A percentile compares a stretch with the other conserved stretches of the same genome.
Conservation (phyloP, 2,113 vertebrate genomes). For the Pandion haliaetus region DNA sequence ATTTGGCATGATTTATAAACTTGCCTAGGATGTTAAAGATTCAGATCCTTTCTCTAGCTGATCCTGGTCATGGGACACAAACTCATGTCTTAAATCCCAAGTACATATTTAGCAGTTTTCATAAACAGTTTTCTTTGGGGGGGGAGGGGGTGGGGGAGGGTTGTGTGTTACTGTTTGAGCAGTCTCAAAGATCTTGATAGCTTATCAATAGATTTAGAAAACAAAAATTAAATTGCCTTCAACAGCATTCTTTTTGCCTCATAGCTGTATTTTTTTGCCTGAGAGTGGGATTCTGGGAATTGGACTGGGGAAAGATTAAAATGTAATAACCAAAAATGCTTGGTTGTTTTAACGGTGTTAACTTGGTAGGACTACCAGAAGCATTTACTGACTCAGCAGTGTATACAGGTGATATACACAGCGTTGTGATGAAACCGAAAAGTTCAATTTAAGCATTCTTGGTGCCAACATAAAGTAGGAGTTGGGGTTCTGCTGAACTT, state of each 20-base stretch:
- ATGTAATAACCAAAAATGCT: background rate
- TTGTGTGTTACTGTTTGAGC: background rate
- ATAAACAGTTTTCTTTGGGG: background rate
- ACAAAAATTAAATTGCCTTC: background rate
- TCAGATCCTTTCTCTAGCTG: background rate
- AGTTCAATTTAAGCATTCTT: background rate
- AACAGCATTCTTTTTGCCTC: background rate
- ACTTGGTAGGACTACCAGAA: background rate
- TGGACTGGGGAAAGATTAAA: background rate
- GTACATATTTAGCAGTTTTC: background rate
- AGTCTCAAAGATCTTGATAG: background rate
- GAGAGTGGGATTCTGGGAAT: background rate
- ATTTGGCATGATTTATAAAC: background rate
- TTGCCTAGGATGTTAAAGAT: background rate
- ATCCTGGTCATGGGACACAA: background rate
- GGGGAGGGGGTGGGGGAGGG: no score
- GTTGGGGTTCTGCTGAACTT: background rate
- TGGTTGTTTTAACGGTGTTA: background rate
- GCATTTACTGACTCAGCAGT: background rate
- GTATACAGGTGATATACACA: fast-evolving
- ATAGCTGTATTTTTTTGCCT: background rate
- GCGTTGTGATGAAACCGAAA: background rate
- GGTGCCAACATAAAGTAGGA: background rate
- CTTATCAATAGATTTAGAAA: background rate
- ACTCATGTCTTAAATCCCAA: background rate